These are phyloP conservation scores for Salpingus planirostris DNA, from an alignment of 2,888 invertebrate species.

Conservation along the genomic window DNA sequence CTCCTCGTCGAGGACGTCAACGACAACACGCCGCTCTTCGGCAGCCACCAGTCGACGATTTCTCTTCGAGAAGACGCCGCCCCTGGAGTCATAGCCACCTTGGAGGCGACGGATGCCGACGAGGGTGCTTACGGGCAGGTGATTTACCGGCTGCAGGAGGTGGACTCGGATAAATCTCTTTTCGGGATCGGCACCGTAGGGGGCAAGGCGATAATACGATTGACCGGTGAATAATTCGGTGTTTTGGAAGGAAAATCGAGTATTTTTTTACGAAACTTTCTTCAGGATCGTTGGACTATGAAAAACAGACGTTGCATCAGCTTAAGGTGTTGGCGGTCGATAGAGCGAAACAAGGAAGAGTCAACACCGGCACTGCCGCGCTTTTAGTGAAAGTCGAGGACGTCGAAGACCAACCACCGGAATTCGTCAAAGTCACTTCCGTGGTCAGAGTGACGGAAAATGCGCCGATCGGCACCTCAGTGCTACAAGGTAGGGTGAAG, in stretches of 20 bases:
- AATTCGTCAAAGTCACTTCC: constrained; percentile 77
- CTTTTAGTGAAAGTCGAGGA: constrained; percentile 80
- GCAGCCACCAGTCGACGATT: constrained; percentile 75
- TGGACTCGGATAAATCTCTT: constrained; percentile 65
- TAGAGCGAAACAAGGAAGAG: constrained; percentile 68
- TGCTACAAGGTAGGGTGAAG: constrained; percentile 71
- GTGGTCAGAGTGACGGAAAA: constrained; percentile 85
- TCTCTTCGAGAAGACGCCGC: constrained; percentile 70
- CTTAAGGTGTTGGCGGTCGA: constrained; percentile 74
- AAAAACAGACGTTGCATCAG: constrained; percentile 78
- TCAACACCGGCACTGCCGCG: constrained; percentile 87
- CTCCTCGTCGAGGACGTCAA: constrained; percentile 86
- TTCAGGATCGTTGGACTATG: constrained; percentile 62
- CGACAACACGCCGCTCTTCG: constrained; percentile 83
- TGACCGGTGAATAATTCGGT: constrained; percentile 54
- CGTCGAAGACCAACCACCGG: constrained; percentile 86
- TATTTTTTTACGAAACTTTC: no score
- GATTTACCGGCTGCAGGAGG: constrained; percentile 74
- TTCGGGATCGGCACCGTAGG: constrained; percentile 77
- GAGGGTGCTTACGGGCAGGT: constrained; percentile 91
- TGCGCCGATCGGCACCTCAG: constrained; percentile 70
- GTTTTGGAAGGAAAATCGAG: no score
- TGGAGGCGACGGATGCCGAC: constrained; percentile 83
- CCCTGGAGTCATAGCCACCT: constrained; percentile 65
- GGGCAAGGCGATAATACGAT: constrained; percentile 74